phyloP scores from a whole-genome alignment of 2,888 invertebrate genomes.

The Drosophila ustulata region DNA sequence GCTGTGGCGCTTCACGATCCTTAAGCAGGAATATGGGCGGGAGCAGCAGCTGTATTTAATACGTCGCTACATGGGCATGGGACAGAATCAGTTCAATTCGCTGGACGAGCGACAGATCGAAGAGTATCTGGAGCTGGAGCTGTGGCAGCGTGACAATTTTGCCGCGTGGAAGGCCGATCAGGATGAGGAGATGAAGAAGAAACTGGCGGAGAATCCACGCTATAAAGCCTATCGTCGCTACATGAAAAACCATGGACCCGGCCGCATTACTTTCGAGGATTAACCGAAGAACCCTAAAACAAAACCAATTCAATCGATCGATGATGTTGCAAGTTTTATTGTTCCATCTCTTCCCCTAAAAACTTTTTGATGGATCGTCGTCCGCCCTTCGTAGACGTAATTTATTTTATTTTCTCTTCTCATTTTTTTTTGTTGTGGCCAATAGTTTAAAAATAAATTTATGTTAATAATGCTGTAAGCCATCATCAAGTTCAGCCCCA shows the following conservation, averaged over 20 bases:
- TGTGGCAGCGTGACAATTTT: constrained; percentile 94
- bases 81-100: constrained; percentile 89
- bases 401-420: constrained; percentile 36
- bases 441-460: constrained; percentile 61
- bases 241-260: constrained; percentile 95
- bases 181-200: constrained; percentile 93
- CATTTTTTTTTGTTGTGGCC: constrained; percentile 39
- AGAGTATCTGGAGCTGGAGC: constrained; percentile 90
- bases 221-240: constrained; percentile 96
- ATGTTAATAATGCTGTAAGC: constrained; percentile 56
- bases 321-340: constrained; percentile 77
- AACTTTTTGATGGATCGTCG: background rate
- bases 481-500: constrained; percentile 42
- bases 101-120: constrained; percentile 91
- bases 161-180: constrained; percentile 91
- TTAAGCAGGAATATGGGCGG: constrained; percentile 91
- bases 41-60: constrained; percentile 95
- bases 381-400: constrained; percentile 6
- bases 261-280: constrained; percentile 96
- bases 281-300: constrained; percentile 73
- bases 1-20: constrained; percentile 92
- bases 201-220: constrained; percentile 93
- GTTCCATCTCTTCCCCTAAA: constrained; percentile 50
- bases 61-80: constrained; percentile 90
- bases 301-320: background rate